Percentiles rank a stretch among this genome's conserved stretches.
Evolutionary conservation across 1,140 invertebrate species (phyloP).

Genomic region (Macrobrachium rosenbergii): DNA sequence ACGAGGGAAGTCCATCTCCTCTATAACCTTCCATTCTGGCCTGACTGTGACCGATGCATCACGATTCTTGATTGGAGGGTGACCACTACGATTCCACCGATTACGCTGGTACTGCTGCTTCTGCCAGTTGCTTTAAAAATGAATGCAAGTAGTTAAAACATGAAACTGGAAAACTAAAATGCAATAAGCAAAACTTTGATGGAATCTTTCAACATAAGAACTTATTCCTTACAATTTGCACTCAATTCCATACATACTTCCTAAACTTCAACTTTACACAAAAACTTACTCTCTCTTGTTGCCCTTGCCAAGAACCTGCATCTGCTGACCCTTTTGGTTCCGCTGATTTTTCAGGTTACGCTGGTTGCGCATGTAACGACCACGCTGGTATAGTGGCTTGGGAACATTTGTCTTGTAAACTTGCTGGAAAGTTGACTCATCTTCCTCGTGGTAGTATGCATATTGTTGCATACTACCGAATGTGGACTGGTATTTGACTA

Average conservation of each 20-base stretch:
- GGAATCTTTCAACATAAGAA: not conserved
- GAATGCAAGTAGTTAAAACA: too few species aligned
- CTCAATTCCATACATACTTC: not conserved
- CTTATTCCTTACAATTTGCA: too few species aligned
- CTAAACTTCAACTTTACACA: not conserved
- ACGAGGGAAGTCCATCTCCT: conserved; percentile 99
- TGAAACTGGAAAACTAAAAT: not conserved
- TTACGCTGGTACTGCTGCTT: conserved; percentile 71
- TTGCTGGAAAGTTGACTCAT: conserved; percentile 98
- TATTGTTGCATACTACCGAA: conserved; percentile 94
- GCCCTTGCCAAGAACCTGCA: conserved; percentile 73
- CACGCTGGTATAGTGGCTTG: conserved; percentile 91
- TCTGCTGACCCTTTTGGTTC: conserved; percentile 75
- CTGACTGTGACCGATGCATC: conserved; percentile 98
- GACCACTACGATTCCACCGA: conserved; percentile 79
- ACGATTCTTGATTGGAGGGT: conserved; percentile 91
- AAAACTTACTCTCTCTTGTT: conserved; percentile 72
- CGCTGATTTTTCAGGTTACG: conserved; percentile 75
- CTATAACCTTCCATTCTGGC: conserved; percentile 96
- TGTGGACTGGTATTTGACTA: conserved; percentile 91
- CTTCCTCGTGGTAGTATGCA: conserved; percentile 97
- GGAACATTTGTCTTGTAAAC: conserved; percentile 94
- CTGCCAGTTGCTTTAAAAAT: conserved; percentile 66
- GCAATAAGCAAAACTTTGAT: not conserved
- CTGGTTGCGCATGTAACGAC: conserved; percentile 85